These are phyloP conservation scores for Tenthredo livida DNA, from an alignment of 2,888 invertebrate genomes.

Conservation along the genomic window DNA sequence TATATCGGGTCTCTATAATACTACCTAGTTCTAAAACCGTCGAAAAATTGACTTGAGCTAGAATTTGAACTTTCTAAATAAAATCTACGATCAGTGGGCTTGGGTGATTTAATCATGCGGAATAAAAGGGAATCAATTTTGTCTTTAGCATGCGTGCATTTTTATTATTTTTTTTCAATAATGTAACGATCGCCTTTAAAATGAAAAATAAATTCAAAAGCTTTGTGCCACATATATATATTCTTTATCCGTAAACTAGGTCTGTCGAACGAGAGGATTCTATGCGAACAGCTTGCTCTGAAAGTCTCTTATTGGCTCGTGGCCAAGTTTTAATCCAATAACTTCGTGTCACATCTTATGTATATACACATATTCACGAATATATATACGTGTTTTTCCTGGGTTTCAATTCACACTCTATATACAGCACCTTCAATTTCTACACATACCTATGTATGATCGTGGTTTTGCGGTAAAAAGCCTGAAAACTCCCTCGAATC, in stretches of 20 bases:
- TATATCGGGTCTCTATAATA: not conserved
- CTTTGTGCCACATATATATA: not conserved
- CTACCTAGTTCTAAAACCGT: not conserved
- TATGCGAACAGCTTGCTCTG: constrained; percentile 45
- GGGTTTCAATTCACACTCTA: not conserved
- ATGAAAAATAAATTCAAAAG: not conserved
- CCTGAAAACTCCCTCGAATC: not conserved
- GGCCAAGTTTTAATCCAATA: constrained; percentile 52
- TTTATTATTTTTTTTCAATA: too few relatives aligned
- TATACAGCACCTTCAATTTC: not conserved
- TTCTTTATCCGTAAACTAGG: constrained; percentile 51
- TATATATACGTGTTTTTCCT: not conserved
- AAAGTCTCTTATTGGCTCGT: constrained; percentile 49
- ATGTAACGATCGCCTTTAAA: not conserved
- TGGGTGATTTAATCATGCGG: not conserved
- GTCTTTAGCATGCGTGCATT: not conserved
- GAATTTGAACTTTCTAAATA: constrained; percentile 9
- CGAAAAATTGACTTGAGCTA: not conserved
- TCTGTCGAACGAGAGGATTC: constrained; percentile 43
- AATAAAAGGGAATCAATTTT: not conserved
- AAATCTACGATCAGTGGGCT: not conserved
- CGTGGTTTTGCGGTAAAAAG: not conserved
- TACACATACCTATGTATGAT: not conserved
- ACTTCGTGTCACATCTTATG: constrained; percentile 46
- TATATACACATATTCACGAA: constrained; percentile 4